Evolutionary conservation across 1,140 invertebrate species (phyloP), one percentile per base, ranked within the genome.

Genomic region (Cardiocondyla obscurior): DNA sequence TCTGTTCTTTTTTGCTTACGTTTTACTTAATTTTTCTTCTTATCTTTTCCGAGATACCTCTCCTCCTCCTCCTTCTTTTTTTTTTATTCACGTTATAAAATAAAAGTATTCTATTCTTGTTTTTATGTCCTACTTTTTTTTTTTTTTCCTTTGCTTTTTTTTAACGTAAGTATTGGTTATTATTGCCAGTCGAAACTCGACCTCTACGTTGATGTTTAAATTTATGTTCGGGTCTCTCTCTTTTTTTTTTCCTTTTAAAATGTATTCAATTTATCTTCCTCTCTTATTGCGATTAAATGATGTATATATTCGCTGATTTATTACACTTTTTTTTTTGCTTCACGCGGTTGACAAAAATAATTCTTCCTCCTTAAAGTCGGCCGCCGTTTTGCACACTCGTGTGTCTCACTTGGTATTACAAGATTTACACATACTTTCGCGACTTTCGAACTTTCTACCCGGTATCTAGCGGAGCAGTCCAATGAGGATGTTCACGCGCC

Each of bases 401-500:
- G 65, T 33, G 8, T 36, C 19, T 16, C 30, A 25, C 12, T 12
- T 55, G 0, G 33, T 25, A 16, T n/a, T 33, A 30, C 12, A 4
- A 39, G 16, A 22, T n/a, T n/a, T 57, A 36, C 36, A 10, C 36
- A 39, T 10, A 76, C 73, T 77, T 55, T 79, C 62, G 22, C 44
- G 46, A 77, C 60, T 77, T 77, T 77, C 74, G 22, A 42, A 67
- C 74, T 79, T 69, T 79, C 74, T 79, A 79, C n/a, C n/a, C n/a
- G n/a, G n/a, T n/a, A n/a, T n/a, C n/a, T n/a, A n/a, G n/a, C n/a
- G n/a, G n/a, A n/a, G n/a, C n/a, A n/a, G n/a, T 28, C 25, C 46
- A 39, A 30, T 7, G 46, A 67, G 36, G 22, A 53, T 39, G 8
- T 53, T 42, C n/a, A 2, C 28, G 28, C 57, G 28, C 57, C 22